A percentile compares a stretch with the other conserved stretches of the same genome.
Conservation (phyloP, 2,113 vertebrate species). For the Perca fluviatilis region DNA sequence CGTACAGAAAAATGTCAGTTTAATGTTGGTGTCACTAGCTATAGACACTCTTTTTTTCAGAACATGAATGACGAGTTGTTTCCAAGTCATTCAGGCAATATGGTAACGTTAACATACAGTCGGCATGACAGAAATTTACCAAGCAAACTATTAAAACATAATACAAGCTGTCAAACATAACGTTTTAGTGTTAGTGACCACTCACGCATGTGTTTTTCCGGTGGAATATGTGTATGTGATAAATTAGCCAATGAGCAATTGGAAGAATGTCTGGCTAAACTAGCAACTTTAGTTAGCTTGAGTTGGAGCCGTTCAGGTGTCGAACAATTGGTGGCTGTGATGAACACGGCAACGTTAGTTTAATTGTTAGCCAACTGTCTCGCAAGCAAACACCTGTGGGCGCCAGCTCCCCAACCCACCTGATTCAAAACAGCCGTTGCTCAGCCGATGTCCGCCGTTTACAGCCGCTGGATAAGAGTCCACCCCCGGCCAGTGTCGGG, state of each 20-base stretch:
- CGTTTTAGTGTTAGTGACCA: background rate
- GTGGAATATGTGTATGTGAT: background rate
- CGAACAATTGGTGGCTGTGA: background rate
- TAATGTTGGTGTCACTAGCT: background rate
- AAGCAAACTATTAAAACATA: background rate
- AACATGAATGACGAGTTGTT: background rate
- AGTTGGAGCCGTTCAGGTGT: background rate
- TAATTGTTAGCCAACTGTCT: background rate
- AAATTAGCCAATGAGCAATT: slow-evolving; percentile 36
- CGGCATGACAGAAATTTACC: background rate
- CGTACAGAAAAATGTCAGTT: background rate
- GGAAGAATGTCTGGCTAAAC: background rate
- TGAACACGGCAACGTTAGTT: background rate
- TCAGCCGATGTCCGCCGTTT: slow-evolving; percentile 59
- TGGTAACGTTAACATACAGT: background rate
- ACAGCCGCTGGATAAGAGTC: slow-evolving; percentile 36
- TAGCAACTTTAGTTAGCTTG: slow-evolving; percentile 39
- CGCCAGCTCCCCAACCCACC: slow-evolving; percentile 75
- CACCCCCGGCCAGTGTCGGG: slow-evolving; percentile 34
- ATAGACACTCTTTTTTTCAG: background rate
- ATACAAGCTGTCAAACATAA: background rate
- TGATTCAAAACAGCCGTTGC: slow-evolving; percentile 74
- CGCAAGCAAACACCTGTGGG: slow-evolving; percentile 67
- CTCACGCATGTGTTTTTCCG: background rate
- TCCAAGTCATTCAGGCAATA: background rate